phyloP scores from a whole-genome alignment of 2,113 vertebrate species.

The Poecilia latipinna region DNA sequence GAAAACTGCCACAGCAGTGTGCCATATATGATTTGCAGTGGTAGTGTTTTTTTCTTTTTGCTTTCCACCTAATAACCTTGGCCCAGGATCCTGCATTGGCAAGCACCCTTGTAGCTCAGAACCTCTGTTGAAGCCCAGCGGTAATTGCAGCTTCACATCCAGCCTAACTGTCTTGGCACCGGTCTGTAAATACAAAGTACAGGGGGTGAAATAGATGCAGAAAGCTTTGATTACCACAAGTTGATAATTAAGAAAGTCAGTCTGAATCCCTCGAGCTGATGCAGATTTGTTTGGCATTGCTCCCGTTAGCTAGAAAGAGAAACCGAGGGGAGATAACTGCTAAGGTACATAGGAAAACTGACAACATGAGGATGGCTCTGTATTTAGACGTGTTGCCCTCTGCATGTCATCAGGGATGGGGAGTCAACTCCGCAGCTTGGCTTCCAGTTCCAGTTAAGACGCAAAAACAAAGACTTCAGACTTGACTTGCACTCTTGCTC shows the following conservation, averaged over 20 bases:
- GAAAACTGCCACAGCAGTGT: slow-evolving; percentile 35
- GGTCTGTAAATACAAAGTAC: slow-evolving; percentile 75
- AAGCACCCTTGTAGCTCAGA: slow-evolving; percentile 62
- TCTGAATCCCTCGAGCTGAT: slow-evolving; percentile 73
- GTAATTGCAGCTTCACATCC: slow-evolving; percentile 78
- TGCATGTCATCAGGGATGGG: neutral
- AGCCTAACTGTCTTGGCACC: slow-evolving; percentile 76
- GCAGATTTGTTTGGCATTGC: slow-evolving; percentile 73
- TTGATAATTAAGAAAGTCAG: slow-evolving; percentile 77
- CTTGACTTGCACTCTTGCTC: too few relatives aligned
- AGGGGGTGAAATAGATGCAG: slow-evolving; percentile 69
- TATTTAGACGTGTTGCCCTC: slow-evolving; percentile 3
- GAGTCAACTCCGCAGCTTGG: neutral
- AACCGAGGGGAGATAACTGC: slow-evolving; percentile 38
- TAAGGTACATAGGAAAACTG: slow-evolving; percentile 49
- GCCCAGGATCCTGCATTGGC: slow-evolving; percentile 69
- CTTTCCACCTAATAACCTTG: slow-evolving; percentile 75
- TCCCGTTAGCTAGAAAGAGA: slow-evolving; percentile 49
- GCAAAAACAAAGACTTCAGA: neutral
- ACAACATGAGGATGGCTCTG: slow-evolving; percentile 17
- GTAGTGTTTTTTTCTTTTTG: slow-evolving; percentile 53
- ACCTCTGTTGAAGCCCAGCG: slow-evolving; percentile 72
- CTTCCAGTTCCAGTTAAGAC: neutral
- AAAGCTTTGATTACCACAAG: slow-evolving; percentile 78
- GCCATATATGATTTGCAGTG: slow-evolving; percentile 70